Percentiles rank a stretch among this genome's conserved stretches.
Evolutionary conservation across 1,140 invertebrate genomes (phyloP).

Genomic region (Stenopsyche tienmushanensis): DNA sequence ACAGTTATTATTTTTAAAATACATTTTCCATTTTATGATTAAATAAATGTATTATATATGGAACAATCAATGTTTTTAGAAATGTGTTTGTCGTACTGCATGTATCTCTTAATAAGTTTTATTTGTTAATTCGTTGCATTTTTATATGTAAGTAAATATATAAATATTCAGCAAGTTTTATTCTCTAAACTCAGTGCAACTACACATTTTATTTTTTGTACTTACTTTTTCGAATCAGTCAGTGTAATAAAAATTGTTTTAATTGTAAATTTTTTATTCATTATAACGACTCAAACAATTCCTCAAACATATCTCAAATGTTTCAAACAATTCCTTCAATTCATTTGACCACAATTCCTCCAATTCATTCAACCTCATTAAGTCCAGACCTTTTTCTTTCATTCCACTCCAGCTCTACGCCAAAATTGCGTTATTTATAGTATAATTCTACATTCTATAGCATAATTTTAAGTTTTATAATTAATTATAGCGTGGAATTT

Average conservation of each 20-base stretch:
- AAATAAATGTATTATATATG: constrained; percentile 5
- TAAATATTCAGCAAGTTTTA: constrained; percentile 7
- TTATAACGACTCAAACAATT: background rate
- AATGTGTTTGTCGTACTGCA: constrained; percentile 16
- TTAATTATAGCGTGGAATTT: no score
- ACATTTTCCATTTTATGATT: background rate
- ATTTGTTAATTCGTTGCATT: constrained; percentile 1
- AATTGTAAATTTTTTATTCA: background rate
- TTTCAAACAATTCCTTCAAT: no score
- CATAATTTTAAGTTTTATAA: no score
- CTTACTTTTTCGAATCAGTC: constrained; percentile 12
- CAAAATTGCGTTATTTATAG: no score
- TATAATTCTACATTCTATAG: no score
- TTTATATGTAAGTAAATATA: constrained; percentile 1
- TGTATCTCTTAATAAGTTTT: constrained; percentile 14
- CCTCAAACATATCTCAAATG: no score
- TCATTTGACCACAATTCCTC: no score
- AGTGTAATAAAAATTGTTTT: constrained; percentile 23
- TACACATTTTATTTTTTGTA: constrained; percentile 19
- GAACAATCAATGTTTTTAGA: constrained; percentile 11
- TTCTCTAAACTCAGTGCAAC: background rate
- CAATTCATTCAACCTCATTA: no score
- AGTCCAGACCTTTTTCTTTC: no score
- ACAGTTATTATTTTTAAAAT: no score
- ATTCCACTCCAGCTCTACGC: no score